A percentile compares a stretch with the other conserved stretches of the same genome.
These are phyloP conservation scores for Diacarnus erythraeanus DNA, from an alignment of 37 sponge, comb jelly and placozoan genomes.

Conservation along the genomic window DNA sequence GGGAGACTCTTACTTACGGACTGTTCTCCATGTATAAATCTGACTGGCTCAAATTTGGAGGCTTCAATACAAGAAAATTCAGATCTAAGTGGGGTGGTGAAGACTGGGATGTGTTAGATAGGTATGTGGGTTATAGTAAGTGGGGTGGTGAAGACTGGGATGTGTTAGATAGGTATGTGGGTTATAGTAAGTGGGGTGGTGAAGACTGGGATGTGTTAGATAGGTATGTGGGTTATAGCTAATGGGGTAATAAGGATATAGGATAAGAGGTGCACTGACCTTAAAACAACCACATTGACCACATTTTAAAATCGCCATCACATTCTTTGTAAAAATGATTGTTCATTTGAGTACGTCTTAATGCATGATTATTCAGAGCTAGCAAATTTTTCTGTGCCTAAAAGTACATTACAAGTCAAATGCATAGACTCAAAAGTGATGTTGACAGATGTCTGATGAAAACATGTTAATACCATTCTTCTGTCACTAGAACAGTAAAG, in stretches of 20 bases:
- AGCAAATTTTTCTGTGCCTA: too few species aligned
- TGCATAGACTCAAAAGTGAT: too few species aligned
- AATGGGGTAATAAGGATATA: constrained; percentile 86
- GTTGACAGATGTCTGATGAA: too few species aligned
- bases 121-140: constrained; percentile 41
- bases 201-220: constrained; percentile 84
- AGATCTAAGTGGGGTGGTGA: constrained; percentile 76
- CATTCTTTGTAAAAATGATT: too few species aligned
- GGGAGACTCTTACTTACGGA: constrained; percentile 72
- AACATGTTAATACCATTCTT: too few species aligned
- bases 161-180: constrained; percentile 64
- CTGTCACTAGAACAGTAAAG: too few species aligned
- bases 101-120: constrained; percentile 83
- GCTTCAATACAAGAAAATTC: constrained; percentile 51
- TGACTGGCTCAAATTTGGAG: constrained; percentile 68
- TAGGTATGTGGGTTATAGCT: constrained; percentile 50
- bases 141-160: constrained; percentile 92
- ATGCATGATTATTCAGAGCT: too few species aligned
- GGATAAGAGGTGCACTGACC: too few species aligned
- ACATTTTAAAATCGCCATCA: too few species aligned
- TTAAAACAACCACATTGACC: too few species aligned
- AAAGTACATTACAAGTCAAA: too few species aligned
- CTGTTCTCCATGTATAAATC: constrained; percentile 65
- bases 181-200: constrained; percentile 72
- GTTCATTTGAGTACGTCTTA: too few species aligned